Percentiles rank a stretch among this genome's conserved stretches.
Conservation (phyloP, 2,113 vertebrate species). For the Hylia prasina region DNA sequence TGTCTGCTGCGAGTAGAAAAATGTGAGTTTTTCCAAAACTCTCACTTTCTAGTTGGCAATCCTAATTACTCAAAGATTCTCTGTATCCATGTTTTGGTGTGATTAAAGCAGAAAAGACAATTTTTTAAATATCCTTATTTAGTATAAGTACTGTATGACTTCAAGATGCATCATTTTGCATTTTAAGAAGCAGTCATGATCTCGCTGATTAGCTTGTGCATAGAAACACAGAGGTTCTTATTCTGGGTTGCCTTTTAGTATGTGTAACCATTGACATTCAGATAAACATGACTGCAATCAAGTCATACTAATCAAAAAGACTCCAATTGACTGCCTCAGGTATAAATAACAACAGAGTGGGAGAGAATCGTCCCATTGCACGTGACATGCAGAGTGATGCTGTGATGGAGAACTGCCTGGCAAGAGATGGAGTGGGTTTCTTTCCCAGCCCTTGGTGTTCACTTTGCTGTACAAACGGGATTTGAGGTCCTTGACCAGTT, state of each 20-base stretch:
- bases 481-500: background rate
- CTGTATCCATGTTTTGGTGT: background rate
- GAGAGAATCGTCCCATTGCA: background rate
- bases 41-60: background rate
- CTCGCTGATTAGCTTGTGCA: background rate
- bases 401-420: background rate
- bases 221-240: background rate
- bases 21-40: background rate
- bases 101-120: background rate
- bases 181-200: background rate
- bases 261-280: conserved; percentile 26
- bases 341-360: conserved; percentile 54
- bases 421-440: background rate
- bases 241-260: background rate
- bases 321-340: conserved; percentile 7
- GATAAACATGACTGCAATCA: conserved; percentile 42
- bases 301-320: conserved; percentile 33
- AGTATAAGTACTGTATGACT: background rate
- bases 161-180: conserved; percentile 1
- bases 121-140: background rate
- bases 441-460: background rate
- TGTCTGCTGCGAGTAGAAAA: background rate
- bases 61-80: background rate
- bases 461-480: background rate
- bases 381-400: background rate